Evolutionary conservation across 2,888 invertebrate genomes (phyloP), one percentile per base, ranked within the genome.

Genomic region (Cyrtodaria siliqua): DNA sequence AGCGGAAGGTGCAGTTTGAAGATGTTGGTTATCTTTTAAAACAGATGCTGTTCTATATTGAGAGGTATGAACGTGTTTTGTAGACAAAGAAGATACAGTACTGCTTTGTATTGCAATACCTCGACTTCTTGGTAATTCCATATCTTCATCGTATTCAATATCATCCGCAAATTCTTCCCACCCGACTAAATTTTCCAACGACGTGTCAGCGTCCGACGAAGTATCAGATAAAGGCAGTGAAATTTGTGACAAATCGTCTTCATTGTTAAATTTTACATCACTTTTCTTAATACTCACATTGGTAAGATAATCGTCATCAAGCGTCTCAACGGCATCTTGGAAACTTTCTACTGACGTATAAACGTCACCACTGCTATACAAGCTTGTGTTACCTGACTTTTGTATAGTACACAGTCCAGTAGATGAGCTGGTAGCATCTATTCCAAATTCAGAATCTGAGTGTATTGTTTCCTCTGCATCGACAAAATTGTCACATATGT

Each of bases 261-360:
- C 78, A 69, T 72, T 61, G 33, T 78, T 50, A 6, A 52, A 20
- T 6, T 24, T 59, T 40, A 33, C 18, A 4, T 50, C 53, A 26
- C 26, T 26, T 26, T 24, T 2, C 16, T 24, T 20, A 1, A 26
- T 6, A 44, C 6, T 44, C n/a, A 16, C 6, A 9, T 44, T 44
- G 16, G 60, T 66, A 18, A 72, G 29, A 64, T 61, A 55, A 44
- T 74, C 77, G 23, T 68, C 73, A 56, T 74, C 68, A 24, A 81
- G 63, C 50, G 53, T 42, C 14, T 81, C 80, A 23, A 81, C 60
- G 18, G 80, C 80, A 56, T 81, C 80, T 27, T 71, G 70, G 44
- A 81, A 81, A 61, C 80, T 81, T 42, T 81, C 80, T n/a, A 72
- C 63, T 16, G 77, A 81, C 9, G 71, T 61, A 52, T 26, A 4